phyloP scores from a whole-genome alignment of 1,140 invertebrate genomes.

The Goniozus legneri region DNA sequence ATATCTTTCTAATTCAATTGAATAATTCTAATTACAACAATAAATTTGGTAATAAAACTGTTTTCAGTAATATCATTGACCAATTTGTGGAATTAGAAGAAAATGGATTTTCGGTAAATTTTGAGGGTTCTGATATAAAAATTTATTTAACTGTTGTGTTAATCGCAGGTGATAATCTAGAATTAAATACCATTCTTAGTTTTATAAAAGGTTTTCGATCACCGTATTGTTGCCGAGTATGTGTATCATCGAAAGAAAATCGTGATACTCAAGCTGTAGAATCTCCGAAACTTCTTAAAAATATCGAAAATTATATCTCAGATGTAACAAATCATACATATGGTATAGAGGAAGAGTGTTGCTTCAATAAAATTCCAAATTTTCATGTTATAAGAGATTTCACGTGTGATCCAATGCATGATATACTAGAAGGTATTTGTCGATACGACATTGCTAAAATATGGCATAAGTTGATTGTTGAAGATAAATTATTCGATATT shows the following conservation, averaged over 20 bases:
- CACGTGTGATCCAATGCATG: slow-evolving; percentile 14
- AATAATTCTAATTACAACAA: slow-evolving; percentile 1
- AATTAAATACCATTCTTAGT: slow-evolving; percentile 8
- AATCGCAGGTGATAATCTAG: slow-evolving; percentile 5
- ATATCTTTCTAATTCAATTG: slow-evolving; percentile 19
- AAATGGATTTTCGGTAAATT: slow-evolving; percentile 20
- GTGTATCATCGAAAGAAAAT: slow-evolving; percentile 8
- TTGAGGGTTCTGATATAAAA: not conserved
- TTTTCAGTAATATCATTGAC: not conserved
- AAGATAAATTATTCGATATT: slow-evolving; percentile 12
- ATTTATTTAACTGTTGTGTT: not conserved
- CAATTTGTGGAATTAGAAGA: not conserved
- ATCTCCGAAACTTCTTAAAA: slow-evolving; percentile 9
- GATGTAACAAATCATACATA: slow-evolving; percentile 3
- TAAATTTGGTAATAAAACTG: not conserved
- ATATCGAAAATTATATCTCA: slow-evolving; percentile 11
- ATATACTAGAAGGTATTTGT: slow-evolving; percentile 15
- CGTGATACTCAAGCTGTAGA: slow-evolving; percentile 5
- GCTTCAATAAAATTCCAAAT: slow-evolving; percentile 15
- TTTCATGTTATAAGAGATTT: slow-evolving; percentile 16
- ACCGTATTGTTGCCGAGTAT: slow-evolving; percentile 16
- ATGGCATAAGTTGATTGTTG: slow-evolving; percentile 1
- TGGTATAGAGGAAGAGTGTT: slow-evolving; percentile 19
- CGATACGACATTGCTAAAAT: slow-evolving; percentile 10
- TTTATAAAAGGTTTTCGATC: slow-evolving; percentile 14